These are phyloP conservation scores for Mycetomoellerius zeteki DNA, from an alignment of 1,140 invertebrate genomes.

Conservation along the genomic window DNA sequence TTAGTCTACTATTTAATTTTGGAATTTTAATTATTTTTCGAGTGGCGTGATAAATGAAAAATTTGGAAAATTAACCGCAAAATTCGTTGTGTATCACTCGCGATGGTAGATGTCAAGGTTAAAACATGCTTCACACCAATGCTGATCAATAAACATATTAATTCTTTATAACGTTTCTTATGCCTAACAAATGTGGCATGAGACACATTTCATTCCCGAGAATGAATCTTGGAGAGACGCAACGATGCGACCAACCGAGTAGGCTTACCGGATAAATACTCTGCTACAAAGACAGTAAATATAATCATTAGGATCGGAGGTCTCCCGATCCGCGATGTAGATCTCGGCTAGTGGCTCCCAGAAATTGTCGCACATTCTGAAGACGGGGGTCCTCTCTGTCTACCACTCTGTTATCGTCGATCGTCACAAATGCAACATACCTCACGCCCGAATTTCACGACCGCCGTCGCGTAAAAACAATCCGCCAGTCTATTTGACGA, in stretches of 20 bases:
- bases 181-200: not conserved
- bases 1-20: not conserved
- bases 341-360: slow-evolving; percentile 85
- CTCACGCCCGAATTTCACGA: slow-evolving; percentile 65
- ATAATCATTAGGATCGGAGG: slow-evolving; percentile 78
- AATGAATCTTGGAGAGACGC: no score
- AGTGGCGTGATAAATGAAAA: not conserved
- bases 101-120: slow-evolving; percentile 79
- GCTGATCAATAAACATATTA: slow-evolving; percentile 80
- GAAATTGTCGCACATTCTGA: slow-evolving; percentile 81
- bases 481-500: slow-evolving; percentile 67
- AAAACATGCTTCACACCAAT: slow-evolving; percentile 79
- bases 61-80: not conserved
- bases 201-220: not conserved
- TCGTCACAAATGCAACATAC: slow-evolving; percentile 77
- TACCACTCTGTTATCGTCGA: slow-evolving; percentile 40
- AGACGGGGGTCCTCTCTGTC: slow-evolving; percentile 30
- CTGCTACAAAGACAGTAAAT: slow-evolving; percentile 84
- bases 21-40: not conserved
- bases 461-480: slow-evolving; percentile 68
- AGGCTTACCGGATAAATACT: slow-evolving; percentile 81
- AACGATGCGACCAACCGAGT: not conserved
- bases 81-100: not conserved
- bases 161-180: slow-evolving; percentile 21
- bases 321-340: slow-evolving; percentile 80